Conservation (phyloP, 2,113 vertebrate species). For the Xyliphius kryptos region DNA sequence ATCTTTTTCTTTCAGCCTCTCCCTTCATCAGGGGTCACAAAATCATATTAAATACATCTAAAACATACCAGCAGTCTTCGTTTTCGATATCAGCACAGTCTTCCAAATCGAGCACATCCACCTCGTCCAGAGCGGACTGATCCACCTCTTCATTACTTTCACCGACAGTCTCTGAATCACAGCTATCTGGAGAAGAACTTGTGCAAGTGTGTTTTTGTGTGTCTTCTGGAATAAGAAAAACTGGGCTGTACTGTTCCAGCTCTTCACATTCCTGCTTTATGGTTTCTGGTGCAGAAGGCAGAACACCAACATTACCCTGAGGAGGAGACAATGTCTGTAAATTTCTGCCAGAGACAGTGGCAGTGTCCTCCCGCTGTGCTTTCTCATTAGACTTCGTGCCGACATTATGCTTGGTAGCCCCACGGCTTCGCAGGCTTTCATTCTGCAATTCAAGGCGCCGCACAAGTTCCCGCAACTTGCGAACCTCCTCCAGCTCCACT, state of each 20-base stretch:
- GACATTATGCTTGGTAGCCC: constrained; percentile 53
- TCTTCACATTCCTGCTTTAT: no score
- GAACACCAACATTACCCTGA: constrained; percentile 51
- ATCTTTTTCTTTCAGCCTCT: no score
- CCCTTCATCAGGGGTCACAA: no score
- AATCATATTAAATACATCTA: no score
- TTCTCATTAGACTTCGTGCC: constrained; percentile 50
- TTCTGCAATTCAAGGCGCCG: constrained; percentile 80
- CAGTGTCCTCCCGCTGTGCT: constrained; percentile 55
- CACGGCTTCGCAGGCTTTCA: constrained; percentile 69
- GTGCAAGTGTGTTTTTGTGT: constrained; percentile 27
- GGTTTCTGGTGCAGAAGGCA: constrained; percentile 46
- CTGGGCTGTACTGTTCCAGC: no score
- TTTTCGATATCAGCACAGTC: constrained; percentile 69
- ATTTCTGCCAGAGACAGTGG: constrained; percentile 43
- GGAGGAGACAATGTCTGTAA: constrained; percentile 42
- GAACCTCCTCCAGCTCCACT: constrained; percentile 76
- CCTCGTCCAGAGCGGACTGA: constrained; percentile 71
- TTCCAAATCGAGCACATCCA: constrained; percentile 77
- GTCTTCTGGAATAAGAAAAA: no score
- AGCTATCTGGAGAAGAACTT: constrained; percentile 50
- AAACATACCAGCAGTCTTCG: constrained; percentile 79
- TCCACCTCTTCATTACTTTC: constrained; percentile 53
- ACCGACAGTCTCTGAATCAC: constrained; percentile 61
- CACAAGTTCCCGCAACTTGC: constrained; percentile 81